phyloP scores from a whole-genome alignment of 2,888 invertebrate genomes.

The Phyllotreta cruciferae region DNA sequence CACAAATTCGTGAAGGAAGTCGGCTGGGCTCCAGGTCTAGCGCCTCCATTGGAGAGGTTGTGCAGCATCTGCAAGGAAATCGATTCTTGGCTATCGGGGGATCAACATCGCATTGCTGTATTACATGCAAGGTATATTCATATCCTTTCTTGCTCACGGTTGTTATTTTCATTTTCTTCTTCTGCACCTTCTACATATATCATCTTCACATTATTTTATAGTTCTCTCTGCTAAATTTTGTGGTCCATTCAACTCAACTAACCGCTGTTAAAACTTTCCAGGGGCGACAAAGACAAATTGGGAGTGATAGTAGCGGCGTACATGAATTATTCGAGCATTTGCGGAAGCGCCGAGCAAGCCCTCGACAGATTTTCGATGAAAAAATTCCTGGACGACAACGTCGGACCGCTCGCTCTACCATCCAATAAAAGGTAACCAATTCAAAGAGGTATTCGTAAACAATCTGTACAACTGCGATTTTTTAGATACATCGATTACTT shows the following conservation, averaged over 20 bases:
- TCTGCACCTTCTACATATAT: background rate
- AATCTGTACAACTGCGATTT: slow-evolving; percentile 27
- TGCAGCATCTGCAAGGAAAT: slow-evolving; percentile 93
- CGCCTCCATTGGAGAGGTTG: slow-evolving; percentile 87
- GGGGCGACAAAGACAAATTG: slow-evolving; percentile 84
- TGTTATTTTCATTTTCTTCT: slow-evolving; percentile 11
- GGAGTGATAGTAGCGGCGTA: slow-evolving; percentile 91
- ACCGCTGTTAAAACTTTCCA: slow-evolving; percentile 54
- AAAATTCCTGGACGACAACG: slow-evolving; percentile 84
- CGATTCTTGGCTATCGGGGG: slow-evolving; percentile 88
- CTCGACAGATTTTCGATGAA: slow-evolving; percentile 93
- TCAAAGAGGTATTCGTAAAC: background rate
- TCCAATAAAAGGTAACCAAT: slow-evolving; percentile 73
- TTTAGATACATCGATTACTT: slow-evolving; percentile 91
- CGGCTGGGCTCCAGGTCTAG: slow-evolving; percentile 85
- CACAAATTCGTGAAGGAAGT: slow-evolving; percentile 76
- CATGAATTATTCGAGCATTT: slow-evolving; percentile 93
- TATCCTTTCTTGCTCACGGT: slow-evolving; percentile 18
- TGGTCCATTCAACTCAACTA: background rate
- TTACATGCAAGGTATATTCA: slow-evolving; percentile 78
- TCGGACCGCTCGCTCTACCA: slow-evolving; percentile 74
- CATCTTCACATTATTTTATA: background rate
- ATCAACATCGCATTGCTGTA: slow-evolving; percentile 85
- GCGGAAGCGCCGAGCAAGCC: slow-evolving; percentile 82
- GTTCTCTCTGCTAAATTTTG: background rate